Base-by-base conservation (phyloP, 1,140 invertebrate species). In the Psix sp. region DNA sequence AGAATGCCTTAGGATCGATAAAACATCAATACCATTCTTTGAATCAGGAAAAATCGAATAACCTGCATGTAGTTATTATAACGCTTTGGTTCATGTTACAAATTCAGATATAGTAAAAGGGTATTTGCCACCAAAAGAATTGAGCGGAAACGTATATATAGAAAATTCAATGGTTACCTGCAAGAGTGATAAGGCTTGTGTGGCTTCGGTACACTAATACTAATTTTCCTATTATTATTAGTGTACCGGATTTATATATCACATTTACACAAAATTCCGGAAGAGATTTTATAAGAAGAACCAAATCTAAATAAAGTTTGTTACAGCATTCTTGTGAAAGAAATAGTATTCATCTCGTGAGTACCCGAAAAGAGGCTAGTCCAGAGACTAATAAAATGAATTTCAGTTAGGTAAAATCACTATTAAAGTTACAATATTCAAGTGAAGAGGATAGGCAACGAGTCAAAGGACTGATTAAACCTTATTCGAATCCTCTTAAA, bases 341-440 rank as follows among this genome's bases (percentile, higher is more conserved):
- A 46, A 15, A 9, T 1, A 16, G 17, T 16, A 13, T 11, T 13
- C 2, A 13, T 3, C 5, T 10, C 21, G 4, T n/a, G n/a, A 35
- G 10, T 13, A 11, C n/a, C 10, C n/a, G 4, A 35, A 14, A 35
- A 5, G n/a, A n/a, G n/a, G n/a, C n/a, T n/a, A n/a, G n/a, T n/a
- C n/a, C n/a, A n/a, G n/a, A n/a, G 2, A 10, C n/a, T 5, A 6
- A 29, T 29, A 2, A 6, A 13, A 11, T 13, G 11, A 10, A 11
- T 13, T 14, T 13, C 6, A 13, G 1, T 1, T 31, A 15, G 16
- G 10, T 46, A 15, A 16, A 46, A 46, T 3, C 11, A 10, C 13
- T 46, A 15, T 10, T 46, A 9, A 9, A 26, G 31, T 16, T 46
- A 10, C 21, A 46, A 9, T 14, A 46, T 31, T 15, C 31, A 10